Evolutionary conservation across 1,140 invertebrate species (phyloP), one percentile per base, ranked within the genome.

Genomic region (Sarcophaga peregrina): DNA sequence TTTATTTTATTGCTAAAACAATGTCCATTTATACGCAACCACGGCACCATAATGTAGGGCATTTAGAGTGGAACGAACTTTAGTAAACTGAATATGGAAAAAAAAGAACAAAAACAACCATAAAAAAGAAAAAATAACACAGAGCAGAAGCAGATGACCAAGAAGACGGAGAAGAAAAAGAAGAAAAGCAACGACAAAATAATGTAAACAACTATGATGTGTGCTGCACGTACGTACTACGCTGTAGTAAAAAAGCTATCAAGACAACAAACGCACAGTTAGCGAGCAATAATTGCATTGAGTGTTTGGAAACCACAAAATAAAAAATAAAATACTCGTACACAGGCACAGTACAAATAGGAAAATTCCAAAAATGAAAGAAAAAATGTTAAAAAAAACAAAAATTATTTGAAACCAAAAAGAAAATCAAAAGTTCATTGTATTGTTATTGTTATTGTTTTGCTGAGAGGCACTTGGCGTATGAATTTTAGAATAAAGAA

Each of bases 61-160:
- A 68, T 20, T 8, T 20, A 48, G 75, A 78, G 75, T 78, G 75
- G 75, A 78, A 78, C 75, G 75, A 78, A 78, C 75, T 78, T 78
- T 78, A 78, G 75, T 78, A 78, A 78, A 78, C 75, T 78, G 75
- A 47, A 78, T 52, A 50, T 50, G n/a, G 8, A 48, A 52, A 8
- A 62, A 15, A 62, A 10, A 0, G 8, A 48, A 52, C 2, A 62
- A 15, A 62, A 10, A 0, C 8, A 10, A 15, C 15, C 58, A 62
- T 17, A 62, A 7, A 7, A 15, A 15, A 62, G 15, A 5, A 17
- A 72, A 8, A 72, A 37, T 37, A 37, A 37, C 25, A 37, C n/a
- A 68, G 13, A 9, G 62, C 62, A 20, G 75, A 17, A 50, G 7
- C 10, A 52, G 47, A 50, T 48, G 74, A n/a, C 45, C 73, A 74